Conservation (phyloP, 1,140 invertebrate genomes). For the Steinernema khuongi region DNA sequence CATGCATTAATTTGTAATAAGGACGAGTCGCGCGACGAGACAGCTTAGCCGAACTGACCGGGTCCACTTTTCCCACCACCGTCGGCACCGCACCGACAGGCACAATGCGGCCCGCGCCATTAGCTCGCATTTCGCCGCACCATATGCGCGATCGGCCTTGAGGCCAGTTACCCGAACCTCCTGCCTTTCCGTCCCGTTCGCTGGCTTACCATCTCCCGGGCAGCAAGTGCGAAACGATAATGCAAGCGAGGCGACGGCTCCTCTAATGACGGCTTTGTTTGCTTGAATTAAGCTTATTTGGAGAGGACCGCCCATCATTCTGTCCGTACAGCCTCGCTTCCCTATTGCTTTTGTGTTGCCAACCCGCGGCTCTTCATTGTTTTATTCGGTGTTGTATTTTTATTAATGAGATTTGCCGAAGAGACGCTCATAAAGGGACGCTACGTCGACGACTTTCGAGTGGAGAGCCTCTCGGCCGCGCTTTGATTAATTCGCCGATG, state of each 20-base stretch:
- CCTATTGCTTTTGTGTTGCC: neutral
- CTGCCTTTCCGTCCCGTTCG: neutral
- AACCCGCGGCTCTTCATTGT: neutral
- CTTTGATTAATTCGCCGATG: conserved; percentile 11
- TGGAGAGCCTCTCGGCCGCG: neutral
- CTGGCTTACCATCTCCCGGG: too few relatives aligned
- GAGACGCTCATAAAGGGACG: neutral
- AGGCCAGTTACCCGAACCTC: neutral
- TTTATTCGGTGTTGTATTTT: neutral
- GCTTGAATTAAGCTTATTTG: too few relatives aligned
- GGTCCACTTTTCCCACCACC: neutral
- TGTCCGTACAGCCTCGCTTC: neutral
- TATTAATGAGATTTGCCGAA: conserved; percentile 13
- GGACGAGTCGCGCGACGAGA: neutral
- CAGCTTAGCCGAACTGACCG: neutral
- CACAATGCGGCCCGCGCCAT: conserved; percentile 6
- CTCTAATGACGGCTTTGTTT: too few relatives aligned
- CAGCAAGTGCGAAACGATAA: too few relatives aligned
- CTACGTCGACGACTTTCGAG: conserved; percentile 12
- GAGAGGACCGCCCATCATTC: too few relatives aligned
- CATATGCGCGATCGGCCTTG: neutral
- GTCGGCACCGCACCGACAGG: neutral
- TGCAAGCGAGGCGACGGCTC: too few relatives aligned
- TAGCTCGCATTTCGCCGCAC: conserved; percentile 11
- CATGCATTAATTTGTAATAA: conserved; percentile 13